These are phyloP conservation scores for Bellardia pandia DNA, from an alignment of 2,888 invertebrate genomes.

Conservation along the genomic window DNA sequence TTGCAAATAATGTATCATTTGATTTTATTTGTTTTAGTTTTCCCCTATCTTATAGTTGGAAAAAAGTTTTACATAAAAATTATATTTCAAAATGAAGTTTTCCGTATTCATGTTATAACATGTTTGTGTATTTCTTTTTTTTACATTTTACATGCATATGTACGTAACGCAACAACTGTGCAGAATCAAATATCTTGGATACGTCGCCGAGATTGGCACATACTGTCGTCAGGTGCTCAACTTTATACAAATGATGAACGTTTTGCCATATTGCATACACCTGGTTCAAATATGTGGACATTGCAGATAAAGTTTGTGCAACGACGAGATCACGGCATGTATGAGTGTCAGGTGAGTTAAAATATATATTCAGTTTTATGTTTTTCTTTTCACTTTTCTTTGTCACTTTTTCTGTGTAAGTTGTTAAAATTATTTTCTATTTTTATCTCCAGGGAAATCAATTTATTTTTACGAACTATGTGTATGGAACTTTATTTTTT, in stretches of 20 bases:
- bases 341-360: conserved; percentile 93
- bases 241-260: conserved; percentile 96
- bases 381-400: conserved; percentile 29
- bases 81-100: background rate
- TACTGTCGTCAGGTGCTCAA: conserved; percentile 94
- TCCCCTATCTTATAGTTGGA: background rate
- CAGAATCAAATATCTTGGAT: conserved; percentile 95
- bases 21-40: conserved; percentile 11
- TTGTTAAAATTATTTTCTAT: conserved; percentile 76
- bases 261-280: conserved; percentile 91
- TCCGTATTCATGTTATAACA: conserved; percentile 3
- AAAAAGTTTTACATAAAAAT: background rate
- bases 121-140: conserved; percentile 1
- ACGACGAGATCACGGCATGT: conserved; percentile 96
- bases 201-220: conserved; percentile 96
- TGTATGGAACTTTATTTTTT: background rate
- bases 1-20: background rate
- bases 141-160: conserved; percentile 4
- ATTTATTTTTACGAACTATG: conserved; percentile 35
- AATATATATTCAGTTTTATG: conserved; percentile 22
- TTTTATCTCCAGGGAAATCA: conserved; percentile 48
- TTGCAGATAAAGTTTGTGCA: conserved; percentile 97
- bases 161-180: conserved; percentile 65
- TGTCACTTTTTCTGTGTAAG: background rate
- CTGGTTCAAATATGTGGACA: conserved; percentile 96